A percentile compares a stretch with the other conserved stretches of the same genome.
Conservation (phyloP, 2,797 vertebrate genomes). For the Balearica regulorum region DNA sequence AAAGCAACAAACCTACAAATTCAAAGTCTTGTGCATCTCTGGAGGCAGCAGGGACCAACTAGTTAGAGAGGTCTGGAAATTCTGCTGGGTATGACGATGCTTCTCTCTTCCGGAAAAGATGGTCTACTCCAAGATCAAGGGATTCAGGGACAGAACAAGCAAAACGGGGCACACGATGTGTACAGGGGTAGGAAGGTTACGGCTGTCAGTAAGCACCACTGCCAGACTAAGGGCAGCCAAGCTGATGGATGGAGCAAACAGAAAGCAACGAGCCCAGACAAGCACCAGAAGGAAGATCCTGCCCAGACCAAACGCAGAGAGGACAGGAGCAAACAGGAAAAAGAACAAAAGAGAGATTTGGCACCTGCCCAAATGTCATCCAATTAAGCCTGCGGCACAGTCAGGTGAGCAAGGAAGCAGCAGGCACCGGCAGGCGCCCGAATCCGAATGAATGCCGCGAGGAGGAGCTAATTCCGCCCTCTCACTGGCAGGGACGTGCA, state of each 20-base stretch:
- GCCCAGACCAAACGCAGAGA: neutral
- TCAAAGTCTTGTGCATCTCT: neutral
- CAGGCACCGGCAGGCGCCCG: neutral
- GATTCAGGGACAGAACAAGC: neutral
- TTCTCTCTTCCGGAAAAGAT: neutral
- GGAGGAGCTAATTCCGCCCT: neutral
- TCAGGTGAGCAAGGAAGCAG: constrained; percentile 39
- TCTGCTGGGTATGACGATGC: neutral
- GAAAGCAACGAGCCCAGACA: constrained; percentile 3
- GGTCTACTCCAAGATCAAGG: neutral
- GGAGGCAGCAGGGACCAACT: neutral
- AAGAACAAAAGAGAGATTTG: constrained; percentile 49
- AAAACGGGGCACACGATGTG: neutral
- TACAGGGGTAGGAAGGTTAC: neutral
- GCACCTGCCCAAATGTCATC: constrained; percentile 36
- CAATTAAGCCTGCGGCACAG: constrained; percentile 60
- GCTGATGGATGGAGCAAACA: neutral
- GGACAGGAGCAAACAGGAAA: constrained; percentile 15
- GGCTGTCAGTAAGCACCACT: neutral
- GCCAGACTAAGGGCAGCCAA: neutral
- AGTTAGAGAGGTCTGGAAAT: neutral
- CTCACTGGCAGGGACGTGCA: neutral
- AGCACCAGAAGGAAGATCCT: constrained; percentile 23
- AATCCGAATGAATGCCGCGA: neutral
- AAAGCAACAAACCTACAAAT: neutral